These are phyloP conservation scores for Barypeithes pellucidus DNA, from an alignment of 2,888 invertebrate genomes.

Conservation along the genomic window DNA sequence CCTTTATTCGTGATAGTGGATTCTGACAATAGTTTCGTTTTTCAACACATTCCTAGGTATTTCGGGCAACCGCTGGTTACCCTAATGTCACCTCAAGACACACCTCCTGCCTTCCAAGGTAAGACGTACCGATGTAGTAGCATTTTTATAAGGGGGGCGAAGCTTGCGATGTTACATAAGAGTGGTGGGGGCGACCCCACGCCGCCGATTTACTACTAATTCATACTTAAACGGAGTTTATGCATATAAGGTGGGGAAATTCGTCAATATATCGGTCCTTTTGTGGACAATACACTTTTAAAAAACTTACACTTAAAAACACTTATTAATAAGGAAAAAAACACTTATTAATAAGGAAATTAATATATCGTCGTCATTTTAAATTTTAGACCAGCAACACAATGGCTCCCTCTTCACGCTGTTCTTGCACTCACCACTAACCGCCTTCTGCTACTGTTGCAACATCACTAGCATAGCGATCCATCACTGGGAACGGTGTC, in stretches of 20 bases:
- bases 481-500: slow-evolving; percentile 92
- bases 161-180: too few relatives aligned
- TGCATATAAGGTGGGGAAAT: too few relatives aligned
- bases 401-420: slow-evolving; percentile 95
- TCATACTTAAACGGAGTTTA: too few relatives aligned
- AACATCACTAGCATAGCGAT: slow-evolving; percentile 89
- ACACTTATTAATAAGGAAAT: too few relatives aligned
- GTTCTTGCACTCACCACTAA: slow-evolving; percentile 95
- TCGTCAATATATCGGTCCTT: too few relatives aligned
- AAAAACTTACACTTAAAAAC: too few relatives aligned
- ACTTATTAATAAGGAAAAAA: too few relatives aligned
- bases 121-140: slow-evolving; percentile 56
- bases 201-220: too few relatives aligned
- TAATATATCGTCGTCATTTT: neutral
- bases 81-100: slow-evolving; percentile 94
- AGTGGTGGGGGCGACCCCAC: too few relatives aligned
- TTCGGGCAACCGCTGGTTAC: slow-evolving; percentile 96
- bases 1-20: slow-evolving; percentile 96
- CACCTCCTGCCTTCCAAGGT: slow-evolving; percentile 90
- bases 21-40: slow-evolving; percentile 95
- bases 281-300: too few relatives aligned
- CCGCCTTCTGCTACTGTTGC: slow-evolving; percentile 93
- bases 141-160: too few relatives aligned
- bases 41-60: slow-evolving; percentile 89
- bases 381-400: slow-evolving; percentile 81